Conservation (phyloP, 1,140 invertebrate species). For the Conopomorpha cramerella region DNA sequence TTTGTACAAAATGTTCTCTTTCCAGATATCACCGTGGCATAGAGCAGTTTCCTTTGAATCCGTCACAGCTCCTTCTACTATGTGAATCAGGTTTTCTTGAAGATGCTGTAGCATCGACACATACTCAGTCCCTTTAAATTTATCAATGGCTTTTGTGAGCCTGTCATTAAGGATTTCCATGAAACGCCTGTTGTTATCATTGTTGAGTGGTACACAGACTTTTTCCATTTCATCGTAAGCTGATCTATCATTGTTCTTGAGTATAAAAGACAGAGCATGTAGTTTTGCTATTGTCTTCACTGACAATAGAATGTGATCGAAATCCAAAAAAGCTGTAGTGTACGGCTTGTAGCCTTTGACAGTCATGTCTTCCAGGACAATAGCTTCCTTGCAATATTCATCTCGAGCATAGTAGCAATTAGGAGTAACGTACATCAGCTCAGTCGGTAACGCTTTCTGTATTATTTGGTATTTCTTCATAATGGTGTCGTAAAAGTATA, state of each 20-base stretch:
- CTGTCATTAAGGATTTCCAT: conserved; percentile 31
- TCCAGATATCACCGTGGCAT: conserved; percentile 50
- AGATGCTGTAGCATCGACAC: conserved; percentile 17
- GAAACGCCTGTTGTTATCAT: conserved; percentile 26
- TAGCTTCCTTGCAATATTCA: conserved; percentile 33
- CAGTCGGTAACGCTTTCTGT: too few relatives aligned
- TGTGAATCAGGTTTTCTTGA: conserved; percentile 15
- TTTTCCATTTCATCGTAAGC: conserved; percentile 18
- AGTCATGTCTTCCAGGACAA: conserved; percentile 38
- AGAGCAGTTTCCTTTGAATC: conserved; percentile 17
- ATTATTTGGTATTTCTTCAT: conserved; percentile 7
- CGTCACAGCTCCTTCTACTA: conserved; percentile 14
- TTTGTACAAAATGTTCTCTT: conserved; percentile 45
- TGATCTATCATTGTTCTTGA: conserved; percentile 16
- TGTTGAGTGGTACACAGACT: conserved; percentile 28
- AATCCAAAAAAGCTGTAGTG: conserved; percentile 25
- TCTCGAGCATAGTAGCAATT: conserved; percentile 25
- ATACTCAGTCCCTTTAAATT: conserved; percentile 24
- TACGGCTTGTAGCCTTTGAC: conserved; percentile 21
- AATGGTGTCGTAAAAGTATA: conserved; percentile 26
- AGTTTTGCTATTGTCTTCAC: conserved; percentile 29
- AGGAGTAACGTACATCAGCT: too few relatives aligned
- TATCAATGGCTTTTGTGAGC: conserved; percentile 25
- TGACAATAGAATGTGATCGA: conserved; percentile 22
- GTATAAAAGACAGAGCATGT: conserved; percentile 35